phyloP scores from a whole-genome alignment of 2,888 invertebrate species.

The Pomacea canaliculata region DNA sequence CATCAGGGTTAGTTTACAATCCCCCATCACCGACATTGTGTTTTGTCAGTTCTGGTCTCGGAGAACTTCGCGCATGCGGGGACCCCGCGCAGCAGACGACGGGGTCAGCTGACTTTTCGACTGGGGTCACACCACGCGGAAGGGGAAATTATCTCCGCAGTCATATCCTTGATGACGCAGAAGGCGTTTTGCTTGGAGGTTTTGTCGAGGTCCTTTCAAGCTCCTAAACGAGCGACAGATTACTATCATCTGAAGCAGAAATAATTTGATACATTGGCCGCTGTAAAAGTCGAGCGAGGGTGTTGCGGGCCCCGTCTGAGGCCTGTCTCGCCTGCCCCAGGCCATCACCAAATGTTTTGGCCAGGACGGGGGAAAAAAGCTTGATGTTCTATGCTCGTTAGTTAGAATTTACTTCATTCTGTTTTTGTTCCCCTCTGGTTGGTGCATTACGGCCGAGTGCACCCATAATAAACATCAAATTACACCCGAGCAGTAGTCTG shows the following conservation, averaged over 20 bases:
- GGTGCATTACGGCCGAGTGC: not conserved
- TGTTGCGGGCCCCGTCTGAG: not conserved
- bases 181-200: no score
- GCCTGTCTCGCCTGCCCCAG: not conserved
- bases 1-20: no score
- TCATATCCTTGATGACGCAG: no score
- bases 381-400: conserved; percentile 14
- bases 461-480: conserved; percentile 2
- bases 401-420: conserved; percentile 10
- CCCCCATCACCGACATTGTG: no score
- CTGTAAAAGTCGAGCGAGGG: not conserved
- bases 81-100: conserved; percentile 4
- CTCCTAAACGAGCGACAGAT: conserved; percentile 26
- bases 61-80: not conserved
- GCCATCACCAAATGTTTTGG: conserved; percentile 14
- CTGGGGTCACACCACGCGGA: no score
- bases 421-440: not conserved
- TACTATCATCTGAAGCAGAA: conserved; percentile 34
- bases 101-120: conserved; percentile 18
- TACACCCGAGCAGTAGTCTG: not conserved
- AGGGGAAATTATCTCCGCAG: no score
- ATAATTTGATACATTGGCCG: conserved; percentile 34
- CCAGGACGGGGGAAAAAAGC: conserved; percentile 6
- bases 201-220: no score
- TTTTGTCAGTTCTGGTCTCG: not conserved